phyloP scores from a whole-genome alignment of 64 coral and sea anemone genomes.

The Porites australiensis region DNA sequence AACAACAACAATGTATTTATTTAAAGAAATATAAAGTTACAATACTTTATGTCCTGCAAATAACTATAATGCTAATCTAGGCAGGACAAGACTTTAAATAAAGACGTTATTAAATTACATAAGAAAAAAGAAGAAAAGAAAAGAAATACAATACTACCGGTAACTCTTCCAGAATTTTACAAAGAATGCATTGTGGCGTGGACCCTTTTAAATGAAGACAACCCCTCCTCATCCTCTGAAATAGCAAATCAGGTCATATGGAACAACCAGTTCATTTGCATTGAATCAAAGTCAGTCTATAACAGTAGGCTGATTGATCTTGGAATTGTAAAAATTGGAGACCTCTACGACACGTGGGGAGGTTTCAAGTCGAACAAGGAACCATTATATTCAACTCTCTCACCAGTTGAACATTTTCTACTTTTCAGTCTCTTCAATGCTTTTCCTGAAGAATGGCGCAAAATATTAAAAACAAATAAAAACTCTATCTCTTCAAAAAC shows the following conservation, averaged over 20 bases:
- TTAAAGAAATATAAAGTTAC: no score
- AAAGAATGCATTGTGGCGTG: no score
- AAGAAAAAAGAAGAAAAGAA: no score
- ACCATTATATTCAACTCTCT: slow-evolving; percentile 6
- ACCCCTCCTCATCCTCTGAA: not conserved
- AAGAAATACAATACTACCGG: no score
- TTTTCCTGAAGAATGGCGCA: slow-evolving; percentile 16
- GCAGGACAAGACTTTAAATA: no score
- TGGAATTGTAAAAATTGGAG: slow-evolving; percentile 20
- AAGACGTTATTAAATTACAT: no score
- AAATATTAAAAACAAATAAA: slow-evolving; percentile 22
- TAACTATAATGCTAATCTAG: no score
- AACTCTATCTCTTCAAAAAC: not conserved
- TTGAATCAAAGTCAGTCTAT: slow-evolving; percentile 26
- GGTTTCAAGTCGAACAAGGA: not conserved
- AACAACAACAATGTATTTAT: no score
- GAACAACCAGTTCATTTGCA: slow-evolving; percentile 51
- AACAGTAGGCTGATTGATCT: slow-evolving; percentile 8
- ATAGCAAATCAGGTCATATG: slow-evolving; percentile 42
- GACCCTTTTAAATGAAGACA: no score
- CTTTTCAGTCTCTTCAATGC: slow-evolving; percentile 16
- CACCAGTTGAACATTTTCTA: not conserved
- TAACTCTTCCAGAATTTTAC: no score
- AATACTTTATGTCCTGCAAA: no score
- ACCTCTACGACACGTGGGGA: slow-evolving; percentile 31